A percentile compares a stretch with the other conserved stretches of the same genome.
Conservation (phyloP, 2,888 invertebrate species). For the Nephrocerus scutellatus region DNA sequence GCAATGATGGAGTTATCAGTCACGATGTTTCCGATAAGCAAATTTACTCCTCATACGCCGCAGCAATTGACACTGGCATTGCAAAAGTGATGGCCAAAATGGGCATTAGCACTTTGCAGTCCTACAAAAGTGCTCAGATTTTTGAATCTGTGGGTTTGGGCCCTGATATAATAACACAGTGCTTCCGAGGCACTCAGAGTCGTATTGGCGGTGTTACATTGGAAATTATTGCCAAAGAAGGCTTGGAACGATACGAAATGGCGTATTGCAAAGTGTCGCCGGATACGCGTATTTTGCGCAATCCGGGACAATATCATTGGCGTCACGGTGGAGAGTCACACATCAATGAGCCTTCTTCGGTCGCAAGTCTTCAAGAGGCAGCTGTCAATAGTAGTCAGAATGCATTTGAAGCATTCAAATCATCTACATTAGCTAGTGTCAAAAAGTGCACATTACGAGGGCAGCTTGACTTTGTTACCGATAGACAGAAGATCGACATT, state of each 20-base stretch:
- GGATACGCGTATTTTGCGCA: conserved; percentile 63
- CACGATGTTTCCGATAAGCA: conserved; percentile 67
- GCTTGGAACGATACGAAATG: conserved; percentile 70
- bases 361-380: conserved; percentile 73
- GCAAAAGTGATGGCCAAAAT: conserved; percentile 98
- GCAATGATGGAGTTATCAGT: conserved; percentile 80
- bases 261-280: conserved; percentile 57
- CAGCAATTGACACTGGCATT: conserved; percentile 85
- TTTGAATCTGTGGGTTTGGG: conserved; percentile 96
- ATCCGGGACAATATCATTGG: conserved; percentile 96
- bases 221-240: conserved; percentile 79
- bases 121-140: conserved; percentile 98
- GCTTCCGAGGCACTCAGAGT: conserved; percentile 74
- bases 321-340: conserved; percentile 95
- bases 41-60: conserved; percentile 80
- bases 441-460: conserved; percentile 85
- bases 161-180: conserved; percentile 86
- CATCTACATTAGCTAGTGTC: conserved; percentile 80
- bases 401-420: conserved; percentile 79
- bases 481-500: conserved; percentile 73
- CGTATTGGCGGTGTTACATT: conserved; percentile 84
- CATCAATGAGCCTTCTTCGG: conserved; percentile 88
- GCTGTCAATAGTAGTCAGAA: conserved; percentile 68
- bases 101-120: conserved; percentile 98
- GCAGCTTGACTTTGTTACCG: conserved; percentile 77